Evolutionary conservation across 2,113 vertebrate species (phyloP).

Genomic region (Oxyruncus cristatus): DNA sequence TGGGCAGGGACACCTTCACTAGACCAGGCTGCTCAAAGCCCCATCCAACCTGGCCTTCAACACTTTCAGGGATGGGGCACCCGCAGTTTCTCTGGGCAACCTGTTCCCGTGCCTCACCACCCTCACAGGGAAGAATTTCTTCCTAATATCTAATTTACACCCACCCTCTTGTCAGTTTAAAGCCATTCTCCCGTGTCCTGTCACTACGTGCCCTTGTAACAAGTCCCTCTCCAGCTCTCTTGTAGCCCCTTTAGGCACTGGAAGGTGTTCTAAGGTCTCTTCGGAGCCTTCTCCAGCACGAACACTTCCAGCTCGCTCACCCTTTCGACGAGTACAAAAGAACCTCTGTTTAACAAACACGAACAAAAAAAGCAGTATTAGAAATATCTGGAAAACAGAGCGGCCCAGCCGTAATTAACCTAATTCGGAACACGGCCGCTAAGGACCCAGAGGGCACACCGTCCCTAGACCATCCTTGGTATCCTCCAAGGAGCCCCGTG

Average conservation of each 20-base stretch:
- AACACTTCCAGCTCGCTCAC: background rate
- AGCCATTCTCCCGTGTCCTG: background rate
- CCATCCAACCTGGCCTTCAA: background rate
- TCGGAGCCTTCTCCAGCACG: background rate
- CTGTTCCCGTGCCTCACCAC: background rate
- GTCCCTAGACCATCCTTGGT: fast-evolving
- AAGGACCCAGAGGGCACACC: background rate
- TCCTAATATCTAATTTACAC: background rate
- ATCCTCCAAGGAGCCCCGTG: fast-evolving
- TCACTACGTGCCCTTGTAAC: background rate
- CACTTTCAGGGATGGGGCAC: background rate
- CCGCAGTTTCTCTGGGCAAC: background rate
- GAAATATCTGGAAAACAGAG: background rate
- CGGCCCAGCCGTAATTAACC: background rate
- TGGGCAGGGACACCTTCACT: background rate
- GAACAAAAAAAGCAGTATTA: background rate
- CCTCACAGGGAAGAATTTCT: background rate
- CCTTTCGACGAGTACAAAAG: background rate
- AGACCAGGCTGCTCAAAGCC: background rate
- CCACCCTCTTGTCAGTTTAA: background rate
- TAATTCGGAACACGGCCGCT: fast-evolving
- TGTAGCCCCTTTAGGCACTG: background rate
- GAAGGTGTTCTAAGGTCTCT: background rate
- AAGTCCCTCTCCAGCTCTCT: background rate
- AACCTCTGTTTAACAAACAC: background rate